Conservation (phyloP, 2,888 invertebrate species). For the Argyra leucocephala region DNA sequence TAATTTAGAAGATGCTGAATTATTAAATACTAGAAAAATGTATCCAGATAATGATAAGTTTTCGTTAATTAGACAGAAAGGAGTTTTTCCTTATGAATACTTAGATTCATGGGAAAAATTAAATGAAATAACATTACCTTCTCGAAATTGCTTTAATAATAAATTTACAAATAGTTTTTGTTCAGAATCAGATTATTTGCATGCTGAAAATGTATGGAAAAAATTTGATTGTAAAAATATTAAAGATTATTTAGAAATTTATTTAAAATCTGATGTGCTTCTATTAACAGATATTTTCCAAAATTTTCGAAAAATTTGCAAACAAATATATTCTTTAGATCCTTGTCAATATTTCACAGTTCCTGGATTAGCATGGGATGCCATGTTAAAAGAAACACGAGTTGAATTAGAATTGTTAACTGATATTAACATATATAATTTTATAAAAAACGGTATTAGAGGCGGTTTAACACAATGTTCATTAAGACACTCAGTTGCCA, state of each 20-base stretch:
- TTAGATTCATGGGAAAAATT: too few species aligned
- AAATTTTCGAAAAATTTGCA: constrained; percentile 13
- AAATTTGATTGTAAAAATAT: constrained; percentile 29
- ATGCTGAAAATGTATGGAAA: constrained; percentile 32
- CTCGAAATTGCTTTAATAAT: constrained; percentile 11
- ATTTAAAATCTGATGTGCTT: constrained; percentile 33
- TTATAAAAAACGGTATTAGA: too few species aligned
- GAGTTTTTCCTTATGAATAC: constrained; percentile 15
- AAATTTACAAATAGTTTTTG: constrained; percentile 14
- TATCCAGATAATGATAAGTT: constrained; percentile 8
- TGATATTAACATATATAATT: too few species aligned
- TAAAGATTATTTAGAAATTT: too few species aligned
- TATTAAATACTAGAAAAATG: too few species aligned
- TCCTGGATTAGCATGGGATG: too few species aligned
- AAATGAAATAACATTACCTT: constrained; percentile 11
- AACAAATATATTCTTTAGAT: constrained; percentile 22
- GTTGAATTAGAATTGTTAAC: too few species aligned
- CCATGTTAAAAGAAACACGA: too few species aligned
- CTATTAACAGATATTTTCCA: constrained; percentile 31
- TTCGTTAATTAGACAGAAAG: neutral
- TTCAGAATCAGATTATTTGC: constrained; percentile 14
- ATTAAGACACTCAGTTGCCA: too few species aligned
- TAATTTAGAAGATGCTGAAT: too few species aligned
- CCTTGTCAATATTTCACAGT: too few species aligned
- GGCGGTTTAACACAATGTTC: too few species aligned